Percentiles rank a stretch among this genome's conserved stretches.
Conservation (phyloP, 2,888 invertebrate species). For the Lochmaea capreae region DNA sequence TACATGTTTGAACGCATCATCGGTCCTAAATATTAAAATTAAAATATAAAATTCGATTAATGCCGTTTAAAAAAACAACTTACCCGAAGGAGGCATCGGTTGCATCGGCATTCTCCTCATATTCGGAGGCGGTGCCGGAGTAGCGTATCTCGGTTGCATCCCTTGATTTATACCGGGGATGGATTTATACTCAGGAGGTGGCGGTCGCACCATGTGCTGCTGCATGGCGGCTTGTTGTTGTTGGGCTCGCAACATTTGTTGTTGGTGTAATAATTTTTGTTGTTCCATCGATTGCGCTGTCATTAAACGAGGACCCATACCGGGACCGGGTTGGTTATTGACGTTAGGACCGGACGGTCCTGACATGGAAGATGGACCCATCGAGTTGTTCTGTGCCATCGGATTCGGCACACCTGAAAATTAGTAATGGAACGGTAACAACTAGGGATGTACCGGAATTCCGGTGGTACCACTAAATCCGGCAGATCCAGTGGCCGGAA, state of each 20-base stretch:
- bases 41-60: not conserved
- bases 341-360: slow-evolving; percentile 47
- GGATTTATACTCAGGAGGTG: slow-evolving; percentile 88
- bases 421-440: not conserved
- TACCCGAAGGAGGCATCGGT: slow-evolving; percentile 78
- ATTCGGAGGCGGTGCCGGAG: slow-evolving; percentile 66
- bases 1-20: slow-evolving; percentile 77
- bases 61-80: slow-evolving; percentile 37
- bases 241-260: slow-evolving; percentile 72
- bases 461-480: too few relatives aligned
- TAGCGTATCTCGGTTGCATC: slow-evolving; percentile 63
- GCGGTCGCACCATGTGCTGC: slow-evolving; percentile 71
- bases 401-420: slow-evolving; percentile 47
- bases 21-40: slow-evolving; percentile 66
- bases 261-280: slow-evolving; percentile 63
- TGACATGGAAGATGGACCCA: slow-evolving; percentile 48
- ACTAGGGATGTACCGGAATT: too few relatives aligned
- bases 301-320: slow-evolving; percentile 51
- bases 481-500: too few relatives aligned
- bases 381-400: slow-evolving; percentile 47
- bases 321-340: slow-evolving; percentile 30
- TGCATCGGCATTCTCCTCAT: slow-evolving; percentile 78
- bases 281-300: slow-evolving; percentile 60
- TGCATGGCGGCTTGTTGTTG: slow-evolving; percentile 66
- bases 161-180: slow-evolving; percentile 68